A percentile compares a stretch with the other conserved stretches of the same genome.
phyloP scores from a whole-genome alignment of 2,797 vertebrate genomes.

The Paedocypris micromegethes region DNA sequence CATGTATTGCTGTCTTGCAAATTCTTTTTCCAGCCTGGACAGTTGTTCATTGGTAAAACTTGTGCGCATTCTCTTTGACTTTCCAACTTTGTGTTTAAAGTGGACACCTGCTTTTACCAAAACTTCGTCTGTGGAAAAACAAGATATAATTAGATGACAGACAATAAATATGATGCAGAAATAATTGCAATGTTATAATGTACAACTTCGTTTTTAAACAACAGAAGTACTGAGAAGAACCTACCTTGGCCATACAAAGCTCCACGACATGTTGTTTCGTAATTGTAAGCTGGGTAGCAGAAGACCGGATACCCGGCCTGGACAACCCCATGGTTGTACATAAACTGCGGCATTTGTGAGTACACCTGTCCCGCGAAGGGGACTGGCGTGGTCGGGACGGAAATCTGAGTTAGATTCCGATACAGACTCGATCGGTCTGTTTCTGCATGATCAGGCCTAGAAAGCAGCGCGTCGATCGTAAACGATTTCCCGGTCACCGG shows the following conservation, averaged over 20 bases:
- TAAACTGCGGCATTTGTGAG: slow-evolving; percentile 54
- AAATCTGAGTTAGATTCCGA: slow-evolving; percentile 20
- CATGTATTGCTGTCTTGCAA: slow-evolving; percentile 79
- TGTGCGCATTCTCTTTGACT: slow-evolving; percentile 76
- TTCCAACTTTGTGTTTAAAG: slow-evolving; percentile 66
- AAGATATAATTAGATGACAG: too few relatives aligned
- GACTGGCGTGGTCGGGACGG: slow-evolving; percentile 34
- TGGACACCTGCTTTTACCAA: slow-evolving; percentile 61
- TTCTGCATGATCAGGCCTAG: slow-evolving; percentile 58
- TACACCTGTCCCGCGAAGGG: slow-evolving; percentile 50
- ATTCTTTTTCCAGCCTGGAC: slow-evolving; percentile 79
- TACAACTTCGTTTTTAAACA: neutral
- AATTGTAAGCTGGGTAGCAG: slow-evolving; percentile 63
- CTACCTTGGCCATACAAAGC: slow-evolving; percentile 71
- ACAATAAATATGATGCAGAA: neutral
- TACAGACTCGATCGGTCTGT: slow-evolving; percentile 41
- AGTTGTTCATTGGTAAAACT: slow-evolving; percentile 81
- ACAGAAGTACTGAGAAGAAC: neutral
- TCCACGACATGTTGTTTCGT: slow-evolving; percentile 60
- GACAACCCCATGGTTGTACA: slow-evolving; percentile 55
- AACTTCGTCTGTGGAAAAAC: slow-evolving; percentile 46
- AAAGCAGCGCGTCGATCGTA: slow-evolving; percentile 79
- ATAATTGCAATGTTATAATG: neutral
- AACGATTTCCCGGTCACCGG: slow-evolving; percentile 68
- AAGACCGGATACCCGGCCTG: slow-evolving; percentile 65